Conservation (phyloP, 2,113 vertebrate genomes). For the Equus quagga region DNA sequence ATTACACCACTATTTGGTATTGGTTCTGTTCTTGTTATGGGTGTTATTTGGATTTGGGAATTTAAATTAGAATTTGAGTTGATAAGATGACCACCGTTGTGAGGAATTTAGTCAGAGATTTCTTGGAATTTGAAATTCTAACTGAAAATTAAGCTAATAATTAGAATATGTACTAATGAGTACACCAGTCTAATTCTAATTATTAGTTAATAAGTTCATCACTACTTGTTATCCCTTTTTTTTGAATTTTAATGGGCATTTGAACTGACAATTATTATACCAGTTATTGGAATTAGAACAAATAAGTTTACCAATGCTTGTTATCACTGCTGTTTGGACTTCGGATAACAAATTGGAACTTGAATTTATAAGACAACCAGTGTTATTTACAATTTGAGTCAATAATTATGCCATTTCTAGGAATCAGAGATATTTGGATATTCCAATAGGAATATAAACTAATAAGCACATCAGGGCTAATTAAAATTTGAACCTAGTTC, state of each 20-base stretch:
- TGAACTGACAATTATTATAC: background rate
- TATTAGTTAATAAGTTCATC: background rate
- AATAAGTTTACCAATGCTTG: background rate
- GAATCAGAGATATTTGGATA: background rate
- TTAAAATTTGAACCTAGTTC: rapidly evolving
- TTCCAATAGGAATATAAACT: background rate
- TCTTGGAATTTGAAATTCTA: background rate
- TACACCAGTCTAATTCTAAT: background rate
- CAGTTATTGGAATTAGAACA: background rate
- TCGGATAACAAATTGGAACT: background rate
- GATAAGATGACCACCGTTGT: rapidly evolving
- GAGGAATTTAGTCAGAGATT: background rate
- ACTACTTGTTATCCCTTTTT: background rate
- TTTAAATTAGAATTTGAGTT: no score
- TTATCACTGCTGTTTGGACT: background rate
- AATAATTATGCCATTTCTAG: background rate
- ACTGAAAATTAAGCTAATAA: background rate
- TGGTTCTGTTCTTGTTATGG: background rate
- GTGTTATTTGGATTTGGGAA: background rate
- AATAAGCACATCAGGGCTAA: background rate
- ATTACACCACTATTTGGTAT: background rate
- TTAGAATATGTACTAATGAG: background rate
- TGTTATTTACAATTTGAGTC: background rate
- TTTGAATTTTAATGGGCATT: background rate
- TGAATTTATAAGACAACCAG: background rate